Evolutionary conservation across 1,140 invertebrate species (phyloP).

Genomic region (Bombus fervidus): DNA sequence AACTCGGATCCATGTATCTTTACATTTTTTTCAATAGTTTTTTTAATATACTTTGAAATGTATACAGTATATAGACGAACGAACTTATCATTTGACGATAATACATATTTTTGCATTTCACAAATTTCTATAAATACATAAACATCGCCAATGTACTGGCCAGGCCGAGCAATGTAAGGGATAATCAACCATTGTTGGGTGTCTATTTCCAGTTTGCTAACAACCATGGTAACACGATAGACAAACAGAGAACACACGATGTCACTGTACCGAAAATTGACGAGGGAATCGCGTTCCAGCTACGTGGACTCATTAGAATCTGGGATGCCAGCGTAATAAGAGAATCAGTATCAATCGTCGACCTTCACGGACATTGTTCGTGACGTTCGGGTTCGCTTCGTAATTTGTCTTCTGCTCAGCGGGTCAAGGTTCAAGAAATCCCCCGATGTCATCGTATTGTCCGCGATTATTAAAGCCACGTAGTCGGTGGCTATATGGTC

Average conservation of each 20-base stretch:
- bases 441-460: constrained; percentile 28
- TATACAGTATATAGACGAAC: background rate
- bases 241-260: background rate
- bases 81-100: too few relatives aligned
- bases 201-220: background rate
- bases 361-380: constrained; percentile 24
- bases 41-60: background rate
- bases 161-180: background rate
- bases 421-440: constrained; percentile 29
- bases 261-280: background rate
- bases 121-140: background rate
- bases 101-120: background rate
- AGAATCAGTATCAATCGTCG: constrained; percentile 42
- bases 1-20: too few relatives aligned
- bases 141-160: background rate
- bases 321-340: constrained; percentile 4
- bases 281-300: background rate
- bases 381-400: constrained; percentile 30
- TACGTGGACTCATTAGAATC: constrained; percentile 25
- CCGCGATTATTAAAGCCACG: constrained; percentile 30
- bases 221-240: background rate
- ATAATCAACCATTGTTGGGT: background rate
- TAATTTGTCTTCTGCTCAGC: constrained; percentile 44
- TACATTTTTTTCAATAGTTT: background rate
- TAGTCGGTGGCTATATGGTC: background rate